phyloP scores from a whole-genome alignment of 2,888 invertebrate species.

The Autographa gamma region DNA sequence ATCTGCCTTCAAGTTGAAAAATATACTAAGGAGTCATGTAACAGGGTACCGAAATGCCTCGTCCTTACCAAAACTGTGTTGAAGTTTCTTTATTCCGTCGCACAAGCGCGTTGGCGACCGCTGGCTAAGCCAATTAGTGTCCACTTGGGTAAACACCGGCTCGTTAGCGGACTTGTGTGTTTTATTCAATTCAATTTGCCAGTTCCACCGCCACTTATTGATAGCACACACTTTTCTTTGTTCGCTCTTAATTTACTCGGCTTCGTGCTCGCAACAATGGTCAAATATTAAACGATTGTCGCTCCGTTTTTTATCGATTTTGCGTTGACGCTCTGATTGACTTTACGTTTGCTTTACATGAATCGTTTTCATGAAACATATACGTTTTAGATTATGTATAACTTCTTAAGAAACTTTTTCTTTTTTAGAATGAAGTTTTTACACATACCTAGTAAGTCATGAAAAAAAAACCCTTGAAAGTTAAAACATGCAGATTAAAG shows the following conservation, averaged over 20 bases:
- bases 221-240: slow-evolving; percentile 80
- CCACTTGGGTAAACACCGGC: slow-evolving; percentile 88
- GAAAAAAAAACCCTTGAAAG: too few species aligned
- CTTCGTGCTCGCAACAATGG: slow-evolving; percentile 56
- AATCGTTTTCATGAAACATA: neutral
- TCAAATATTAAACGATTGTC: slow-evolving; percentile 51
- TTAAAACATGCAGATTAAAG: too few species aligned
- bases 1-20: neutral
- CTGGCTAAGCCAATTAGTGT: slow-evolving; percentile 88
- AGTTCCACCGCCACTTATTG: slow-evolving; percentile 85
- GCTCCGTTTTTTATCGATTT: slow-evolving; percentile 37
- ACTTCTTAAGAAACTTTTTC: neutral
- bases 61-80: slow-evolving; percentile 63
- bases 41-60: slow-evolving; percentile 52
- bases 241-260: slow-evolving; percentile 73
- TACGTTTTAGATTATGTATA: neutral
- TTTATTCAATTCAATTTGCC: slow-evolving; percentile 88
- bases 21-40: slow-evolving; percentile 16
- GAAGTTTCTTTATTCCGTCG: slow-evolving; percentile 60
- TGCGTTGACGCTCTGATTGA: slow-evolving; percentile 7
- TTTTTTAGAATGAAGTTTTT: too few species aligned
- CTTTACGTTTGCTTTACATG: neutral
- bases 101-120: slow-evolving; percentile 77
- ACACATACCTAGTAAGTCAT: too few species aligned
- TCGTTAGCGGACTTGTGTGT: slow-evolving; percentile 89